Evolutionary conservation across 2,888 invertebrate species (phyloP), one percentile per base, ranked within the genome.

Genomic region (Himalopsyche kuldschensis): DNA sequence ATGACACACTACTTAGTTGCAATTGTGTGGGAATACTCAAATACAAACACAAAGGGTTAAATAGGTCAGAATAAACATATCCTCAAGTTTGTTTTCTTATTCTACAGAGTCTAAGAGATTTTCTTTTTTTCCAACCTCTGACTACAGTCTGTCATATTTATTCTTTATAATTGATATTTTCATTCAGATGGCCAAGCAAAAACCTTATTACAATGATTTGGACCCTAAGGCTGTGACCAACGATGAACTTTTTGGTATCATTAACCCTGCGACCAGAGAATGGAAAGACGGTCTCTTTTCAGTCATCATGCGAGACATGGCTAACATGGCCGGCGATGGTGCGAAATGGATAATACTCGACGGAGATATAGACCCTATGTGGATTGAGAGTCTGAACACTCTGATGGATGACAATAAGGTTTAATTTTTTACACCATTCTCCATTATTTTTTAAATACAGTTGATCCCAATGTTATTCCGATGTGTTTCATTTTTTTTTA

Each of bases 371-470:
- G 98, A 98, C 91, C 98, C 98, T 0, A 98, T 98, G 98, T 98
- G 98, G 98, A 98, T 98, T 88, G 98, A 98, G 90, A 98, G 97
- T 46, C 92, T 98, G 35, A 98, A 98, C 89, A 98, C 98, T 3
- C 94, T 98, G 24, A 98, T 98, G 98, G 98, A 98, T 89, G 98
- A 98, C 89, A 98, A 98, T 89, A 98, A 98, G 92, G 95, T 95
- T 86, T n/a, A 41, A 15, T 15, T 41, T 4, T 8, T 15, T 41
- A 41, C 41, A 15, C 15, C 15, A 6, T 15, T 15, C 0, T 41
- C 11, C 41, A 41, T 2, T 41, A 15, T 41, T 41, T 41, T 35
- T 8, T 35, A 35, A 8, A 35, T 15, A 15, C 41, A 15, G 15
- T 15, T 6, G 15, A 41, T 41, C 15, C 41, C 11, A n/a, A n/a